phyloP scores from a whole-genome alignment of 2,113 vertebrate species.

The Tamias sibiricus region DNA sequence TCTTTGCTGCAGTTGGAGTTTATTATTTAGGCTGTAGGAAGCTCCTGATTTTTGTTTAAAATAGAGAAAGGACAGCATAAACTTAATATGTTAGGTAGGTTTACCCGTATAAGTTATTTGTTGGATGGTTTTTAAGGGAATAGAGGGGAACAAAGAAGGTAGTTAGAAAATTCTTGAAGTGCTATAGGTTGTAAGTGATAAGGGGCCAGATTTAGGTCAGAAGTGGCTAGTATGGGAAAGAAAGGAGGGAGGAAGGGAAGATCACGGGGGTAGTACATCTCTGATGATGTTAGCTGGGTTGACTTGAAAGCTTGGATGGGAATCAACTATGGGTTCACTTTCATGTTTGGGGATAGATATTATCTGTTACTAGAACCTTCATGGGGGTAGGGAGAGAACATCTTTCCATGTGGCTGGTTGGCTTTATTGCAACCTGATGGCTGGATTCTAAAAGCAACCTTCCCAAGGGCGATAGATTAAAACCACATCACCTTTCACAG shows the following conservation, averaged over 20 bases:
- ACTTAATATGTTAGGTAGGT: not conserved
- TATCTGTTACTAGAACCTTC: not conserved
- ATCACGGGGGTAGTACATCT: not conserved
- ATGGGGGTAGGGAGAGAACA: not conserved
- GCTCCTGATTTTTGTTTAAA: not conserved
- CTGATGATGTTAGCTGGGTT: not conserved
- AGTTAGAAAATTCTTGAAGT: not conserved
- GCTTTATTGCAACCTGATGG: not conserved
- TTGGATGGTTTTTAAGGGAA: not conserved
- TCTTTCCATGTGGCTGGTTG: not conserved
- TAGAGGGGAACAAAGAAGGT: not conserved
- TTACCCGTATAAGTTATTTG: not conserved
- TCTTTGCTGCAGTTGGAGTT: not conserved
- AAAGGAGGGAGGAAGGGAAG: not conserved
- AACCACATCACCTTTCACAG: not conserved
- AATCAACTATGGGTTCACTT: not conserved
- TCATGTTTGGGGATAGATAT: not conserved
- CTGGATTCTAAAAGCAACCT: not conserved
- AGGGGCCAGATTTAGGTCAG: not conserved
- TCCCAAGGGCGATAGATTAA: not conserved
- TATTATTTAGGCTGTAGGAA: not conserved
- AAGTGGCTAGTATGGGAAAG: not conserved
- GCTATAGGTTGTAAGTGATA: not conserved
- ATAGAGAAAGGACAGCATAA: not conserved
- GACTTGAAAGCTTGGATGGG: not conserved